Evolutionary conservation across 2,888 invertebrate species (phyloP).

Genomic region (Drosophila melanosoma): DNA sequence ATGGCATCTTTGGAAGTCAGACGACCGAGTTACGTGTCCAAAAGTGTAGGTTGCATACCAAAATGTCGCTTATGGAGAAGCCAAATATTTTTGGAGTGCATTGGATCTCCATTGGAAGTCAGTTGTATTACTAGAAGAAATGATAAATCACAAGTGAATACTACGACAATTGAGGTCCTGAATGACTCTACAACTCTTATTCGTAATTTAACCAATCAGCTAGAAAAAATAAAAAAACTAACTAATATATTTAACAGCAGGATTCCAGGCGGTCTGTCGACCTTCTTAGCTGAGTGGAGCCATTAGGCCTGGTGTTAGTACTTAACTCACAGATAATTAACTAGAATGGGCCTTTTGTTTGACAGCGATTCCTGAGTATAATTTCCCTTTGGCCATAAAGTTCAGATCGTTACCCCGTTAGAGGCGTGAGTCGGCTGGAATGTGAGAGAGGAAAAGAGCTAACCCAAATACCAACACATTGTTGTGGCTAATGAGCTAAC

Average conservation of each 20-base stretch:
- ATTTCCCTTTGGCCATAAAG: slow-evolving; percentile 8
- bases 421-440: slow-evolving; percentile 19
- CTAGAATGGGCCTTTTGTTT: neutral
- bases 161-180: neutral
- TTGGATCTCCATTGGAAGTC: neutral
- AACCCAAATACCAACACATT: slow-evolving; percentile 73
- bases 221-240: neutral
- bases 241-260: neutral
- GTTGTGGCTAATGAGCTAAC: slow-evolving; percentile 68
- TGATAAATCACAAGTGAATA: neutral
- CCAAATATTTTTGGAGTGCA: neutral
- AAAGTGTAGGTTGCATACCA: neutral
- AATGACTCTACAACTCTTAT: neutral
- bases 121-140: neutral
- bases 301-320: neutral
- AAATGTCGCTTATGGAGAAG: neutral
- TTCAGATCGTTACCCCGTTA: slow-evolving; percentile 52
- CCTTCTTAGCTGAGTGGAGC: neutral
- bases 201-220: neutral
- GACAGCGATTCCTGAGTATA: neutral
- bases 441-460: slow-evolving; percentile 25
- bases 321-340: neutral
- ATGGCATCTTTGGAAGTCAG: neutral
- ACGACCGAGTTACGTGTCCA: neutral
- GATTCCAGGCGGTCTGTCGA: neutral